Conservation (phyloP, 2,113 vertebrate species). For the Sinocyclocheilus anshuiensis region DNA sequence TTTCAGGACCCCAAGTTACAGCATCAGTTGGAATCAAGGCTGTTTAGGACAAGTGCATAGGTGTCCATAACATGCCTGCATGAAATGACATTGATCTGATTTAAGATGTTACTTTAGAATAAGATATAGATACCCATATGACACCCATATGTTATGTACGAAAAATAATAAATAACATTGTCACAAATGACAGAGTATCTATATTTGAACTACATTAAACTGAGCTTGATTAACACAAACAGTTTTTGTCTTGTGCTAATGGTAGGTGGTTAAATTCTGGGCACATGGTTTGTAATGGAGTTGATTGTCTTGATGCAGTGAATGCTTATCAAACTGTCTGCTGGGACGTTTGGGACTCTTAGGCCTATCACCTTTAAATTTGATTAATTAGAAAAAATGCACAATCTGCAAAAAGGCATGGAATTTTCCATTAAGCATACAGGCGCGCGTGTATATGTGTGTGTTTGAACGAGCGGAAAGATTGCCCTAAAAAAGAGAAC, state of each 20-base stretch:
- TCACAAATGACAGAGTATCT: background rate
- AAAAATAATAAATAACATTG: background rate
- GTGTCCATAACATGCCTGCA: slow-evolving; percentile 41
- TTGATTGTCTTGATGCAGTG: slow-evolving; percentile 12
- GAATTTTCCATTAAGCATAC: slow-evolving; percentile 2
- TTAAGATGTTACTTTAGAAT: background rate
- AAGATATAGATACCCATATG: background rate
- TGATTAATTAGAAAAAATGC: background rate
- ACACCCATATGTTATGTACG: background rate
- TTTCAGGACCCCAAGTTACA: slow-evolving; percentile 40
- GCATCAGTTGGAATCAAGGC: slow-evolving; percentile 21
- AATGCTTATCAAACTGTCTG: background rate
- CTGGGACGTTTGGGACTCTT: background rate
- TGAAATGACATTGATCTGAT: slow-evolving; percentile 32
- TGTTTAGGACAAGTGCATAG: slow-evolving; percentile 45
- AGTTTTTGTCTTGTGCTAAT: no score
- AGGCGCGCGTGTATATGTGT: background rate
- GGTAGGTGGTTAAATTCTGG: background rate
- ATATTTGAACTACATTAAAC: background rate
- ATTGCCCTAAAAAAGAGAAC: slow-evolving; percentile 46
- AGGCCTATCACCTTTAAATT: background rate
- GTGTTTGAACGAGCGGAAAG: slow-evolving; percentile 50
- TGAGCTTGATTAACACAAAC: background rate
- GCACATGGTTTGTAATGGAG: background rate
- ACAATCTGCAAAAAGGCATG: background rate